Evolutionary conservation across 2,797 vertebrate genomes (phyloP).

Genomic region (Alcedo quadribrachys): DNA sequence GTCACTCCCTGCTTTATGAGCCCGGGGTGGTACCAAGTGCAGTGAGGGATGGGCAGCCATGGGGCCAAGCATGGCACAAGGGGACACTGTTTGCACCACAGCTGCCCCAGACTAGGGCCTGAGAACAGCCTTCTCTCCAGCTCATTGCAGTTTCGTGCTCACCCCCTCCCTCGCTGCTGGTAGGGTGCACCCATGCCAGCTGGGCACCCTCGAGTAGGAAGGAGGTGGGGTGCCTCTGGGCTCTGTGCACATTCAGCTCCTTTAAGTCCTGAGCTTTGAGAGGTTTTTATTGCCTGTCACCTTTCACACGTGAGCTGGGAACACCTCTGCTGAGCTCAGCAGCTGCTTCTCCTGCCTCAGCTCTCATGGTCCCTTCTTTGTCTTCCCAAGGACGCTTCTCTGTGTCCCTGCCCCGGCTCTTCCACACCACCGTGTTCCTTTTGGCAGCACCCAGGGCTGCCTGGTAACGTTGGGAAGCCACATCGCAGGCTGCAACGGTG

Average conservation of each 20-base stretch:
- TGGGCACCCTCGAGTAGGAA: accelerated
- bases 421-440: background rate
- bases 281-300: background rate
- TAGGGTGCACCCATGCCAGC: background rate
- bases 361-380: background rate
- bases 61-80: accelerated
- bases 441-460: background rate
- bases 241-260: background rate
- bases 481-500: accelerated
- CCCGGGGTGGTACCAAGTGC: accelerated
- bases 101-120: accelerated
- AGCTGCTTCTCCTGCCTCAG: background rate
- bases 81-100: background rate
- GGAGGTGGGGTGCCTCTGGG: accelerated
- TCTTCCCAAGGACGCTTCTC: background rate
- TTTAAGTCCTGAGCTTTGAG: background rate
- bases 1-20: background rate
- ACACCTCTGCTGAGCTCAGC: conserved; percentile 42
- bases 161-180: accelerated
- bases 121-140: background rate
- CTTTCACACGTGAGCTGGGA: background rate
- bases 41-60: background rate
- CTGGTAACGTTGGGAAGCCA: background rate
- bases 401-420: background rate
- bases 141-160: background rate